Evolutionary conservation across 2,888 invertebrate genomes (phyloP).

Genomic region (Conistra vaccinii): DNA sequence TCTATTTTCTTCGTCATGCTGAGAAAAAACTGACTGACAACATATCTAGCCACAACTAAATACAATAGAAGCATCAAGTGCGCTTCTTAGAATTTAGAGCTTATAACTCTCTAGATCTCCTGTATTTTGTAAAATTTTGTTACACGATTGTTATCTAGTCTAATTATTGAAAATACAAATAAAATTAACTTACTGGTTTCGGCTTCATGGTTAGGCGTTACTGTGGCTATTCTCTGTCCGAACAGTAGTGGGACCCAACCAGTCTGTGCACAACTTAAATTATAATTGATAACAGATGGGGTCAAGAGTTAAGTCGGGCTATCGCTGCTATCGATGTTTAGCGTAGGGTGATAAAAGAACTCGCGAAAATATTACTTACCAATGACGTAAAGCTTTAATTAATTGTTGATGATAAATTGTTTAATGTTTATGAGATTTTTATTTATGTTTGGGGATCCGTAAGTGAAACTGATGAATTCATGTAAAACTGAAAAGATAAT

Average conservation of each 20-base stretch:
- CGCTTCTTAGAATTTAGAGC: no score
- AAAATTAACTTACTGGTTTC: conserved; percentile 65
- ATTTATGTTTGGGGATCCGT: conserved; percentile 3
- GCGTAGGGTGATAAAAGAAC: conserved; percentile 39
- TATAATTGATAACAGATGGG: conserved; percentile 60
- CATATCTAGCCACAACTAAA: background rate
- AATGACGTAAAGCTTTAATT: conserved; percentile 36
- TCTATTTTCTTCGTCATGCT: background rate
- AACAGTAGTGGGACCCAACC: conserved; percentile 37
- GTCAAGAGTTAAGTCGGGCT: conserved; percentile 51
- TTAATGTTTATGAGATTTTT: background rate
- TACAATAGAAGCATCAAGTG: background rate
- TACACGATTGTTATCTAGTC: background rate
- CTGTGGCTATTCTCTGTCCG: conserved; percentile 26
- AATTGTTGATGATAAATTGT: conserved; percentile 36
- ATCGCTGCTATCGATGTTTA: conserved; percentile 49
- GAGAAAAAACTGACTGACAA: background rate
- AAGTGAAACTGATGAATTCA: background rate
- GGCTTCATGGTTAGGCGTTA: conserved; percentile 61
- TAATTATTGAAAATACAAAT: background rate
- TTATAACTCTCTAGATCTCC: no score
- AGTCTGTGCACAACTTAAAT: conserved; percentile 66
- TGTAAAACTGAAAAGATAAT: background rate
- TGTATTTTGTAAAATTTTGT: background rate
- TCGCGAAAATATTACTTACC: conserved; percentile 51